Conservation (phyloP, 2,797 vertebrate genomes). For the Manis pentadactyla region DNA sequence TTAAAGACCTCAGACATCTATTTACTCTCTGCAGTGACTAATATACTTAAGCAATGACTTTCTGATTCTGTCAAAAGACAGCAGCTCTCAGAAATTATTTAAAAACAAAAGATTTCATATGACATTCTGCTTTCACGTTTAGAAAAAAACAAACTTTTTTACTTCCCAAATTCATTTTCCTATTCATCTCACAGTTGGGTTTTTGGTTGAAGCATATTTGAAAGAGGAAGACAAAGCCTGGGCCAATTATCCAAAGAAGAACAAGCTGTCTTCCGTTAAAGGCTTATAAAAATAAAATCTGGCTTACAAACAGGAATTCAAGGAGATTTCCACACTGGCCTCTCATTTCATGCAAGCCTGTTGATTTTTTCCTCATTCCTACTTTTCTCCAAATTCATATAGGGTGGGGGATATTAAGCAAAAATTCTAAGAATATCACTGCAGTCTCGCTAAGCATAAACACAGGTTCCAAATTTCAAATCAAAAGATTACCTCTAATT, state of each 20-base stretch:
- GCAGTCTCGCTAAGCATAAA: constrained; percentile 50
- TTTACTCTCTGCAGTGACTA: neutral
- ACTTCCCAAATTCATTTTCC: constrained; percentile 59
- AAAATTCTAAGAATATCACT: neutral
- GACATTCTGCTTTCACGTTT: neutral
- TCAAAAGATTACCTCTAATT: constrained; percentile 24
- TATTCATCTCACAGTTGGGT: constrained; percentile 1
- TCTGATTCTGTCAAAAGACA: constrained; percentile 52
- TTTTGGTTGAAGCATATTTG: neutral
- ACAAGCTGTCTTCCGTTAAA: constrained; percentile 36
- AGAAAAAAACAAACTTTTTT: neutral
- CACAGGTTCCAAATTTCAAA: constrained; percentile 60
- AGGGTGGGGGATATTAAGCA: neutral
- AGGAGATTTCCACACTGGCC: constrained; percentile 18
- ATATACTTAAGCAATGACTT: neutral
- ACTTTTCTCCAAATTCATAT: constrained; percentile 27
- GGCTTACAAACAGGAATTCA: constrained; percentile 67
- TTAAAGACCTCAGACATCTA: constrained; percentile 61
- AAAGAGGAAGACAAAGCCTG: constrained; percentile 18
- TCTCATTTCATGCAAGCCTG: constrained; percentile 54
- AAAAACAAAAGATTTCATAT: neutral
- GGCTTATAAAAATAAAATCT: constrained; percentile 72
- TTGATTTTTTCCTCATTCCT: neutral
- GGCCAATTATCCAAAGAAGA: constrained; percentile 43
- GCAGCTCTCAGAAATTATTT: neutral